Base-by-base conservation (phyloP, 2,888 invertebrate genomes). In the Aproaerema taeniolella region DNA sequence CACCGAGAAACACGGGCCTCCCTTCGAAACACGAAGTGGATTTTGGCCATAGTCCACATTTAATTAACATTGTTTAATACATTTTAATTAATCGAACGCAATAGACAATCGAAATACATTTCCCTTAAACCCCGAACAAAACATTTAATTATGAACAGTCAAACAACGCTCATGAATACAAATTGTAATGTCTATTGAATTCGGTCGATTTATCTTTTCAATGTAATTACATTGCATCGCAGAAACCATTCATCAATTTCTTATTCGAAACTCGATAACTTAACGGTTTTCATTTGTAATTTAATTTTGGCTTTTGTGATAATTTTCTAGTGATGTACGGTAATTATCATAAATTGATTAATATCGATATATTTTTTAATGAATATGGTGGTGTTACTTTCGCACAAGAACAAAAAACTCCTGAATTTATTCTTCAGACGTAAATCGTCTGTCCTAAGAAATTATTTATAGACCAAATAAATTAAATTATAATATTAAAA, bases 231-330 rank as follows among this genome's bases (percentile, higher is more conserved):
- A 55, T 58, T 55, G 55, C 56, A 57, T 61, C 67, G 67, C 70
- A 65, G 61, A 49, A 60, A 45, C 58, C 69, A 75, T 77, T 74
- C 67, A 77, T 78, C 77, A 77, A 72, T 64, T 72, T 67, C 71
- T 76, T 77, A 73, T 70, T 71, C 67, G 60, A 67, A 67, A 71
- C 69, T 70, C 72, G 74, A 77, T 78, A 76, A 76, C 68, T 78
- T 74, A 68, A 74, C 72, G 69, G 68, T 70, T 66, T 72, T 70
- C 73, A 73, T 77, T 78, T 68, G 73, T 68, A 64, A 74, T 76
- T 77, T 67, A 75, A 77, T 76, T 77, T 71, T 63, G 60, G 60
- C 61, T 62, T n/a, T 53, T 66, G 67, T 66, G 67, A 67, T 67
- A 62, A 49, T 55, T 50, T 40, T 10, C n/a, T 61, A 67, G 68